Base-by-base conservation (phyloP, 1,140 invertebrate species). In the Neodiprion lecontei region DNA sequence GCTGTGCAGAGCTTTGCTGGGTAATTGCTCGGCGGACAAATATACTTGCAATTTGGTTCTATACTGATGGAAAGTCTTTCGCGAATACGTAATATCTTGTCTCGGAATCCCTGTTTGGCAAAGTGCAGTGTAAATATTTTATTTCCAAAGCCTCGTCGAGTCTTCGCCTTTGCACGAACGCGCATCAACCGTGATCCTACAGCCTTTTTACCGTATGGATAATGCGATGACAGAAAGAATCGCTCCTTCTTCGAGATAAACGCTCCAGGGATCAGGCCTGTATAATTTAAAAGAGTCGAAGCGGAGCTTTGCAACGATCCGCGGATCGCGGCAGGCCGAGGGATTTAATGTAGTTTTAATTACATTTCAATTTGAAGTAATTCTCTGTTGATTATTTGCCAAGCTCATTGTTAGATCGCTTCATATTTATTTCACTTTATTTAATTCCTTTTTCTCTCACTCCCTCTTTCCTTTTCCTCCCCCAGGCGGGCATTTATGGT, bases 271-370 rank as follows among this genome's bases (percentile, higher is more conserved):
- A 40, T 40, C 28, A 40, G 28, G 28, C 28, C 5, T 40, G 28
- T 40, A 40, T 40, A 40, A 40, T 40, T 40, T 40, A 40, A 40
- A 40, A 2, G 28, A 40, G 28, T 40, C 28, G 28, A 40, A 40
- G 28, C 28, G 28, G 28, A 5, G 5, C 28, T 40, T 40, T 40
- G 28, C 28, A 40, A 40, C 28, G 28, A 40, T 40, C 28, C 5
- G 28, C 28, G 28, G 28, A 40, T 40, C 2, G 28, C 5, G 69
- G 61, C 65, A 67, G 71, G 47, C 11, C 53, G 72, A 49, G 50
- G 72, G 40, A 65, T 10, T 79, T 79, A 78, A 83, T 80, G 76
- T 78, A 81, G 79, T 82, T 84, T 84, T 84, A 84, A 84, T 84
- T 83, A 84, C 80, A 82, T 83, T 81, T 75, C 77, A 79, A 83